A percentile compares a stretch with the other conserved stretches of the same genome.
phyloP scores from a whole-genome alignment of 1,140 invertebrate genomes.

The Apolygus lucorum region DNA sequence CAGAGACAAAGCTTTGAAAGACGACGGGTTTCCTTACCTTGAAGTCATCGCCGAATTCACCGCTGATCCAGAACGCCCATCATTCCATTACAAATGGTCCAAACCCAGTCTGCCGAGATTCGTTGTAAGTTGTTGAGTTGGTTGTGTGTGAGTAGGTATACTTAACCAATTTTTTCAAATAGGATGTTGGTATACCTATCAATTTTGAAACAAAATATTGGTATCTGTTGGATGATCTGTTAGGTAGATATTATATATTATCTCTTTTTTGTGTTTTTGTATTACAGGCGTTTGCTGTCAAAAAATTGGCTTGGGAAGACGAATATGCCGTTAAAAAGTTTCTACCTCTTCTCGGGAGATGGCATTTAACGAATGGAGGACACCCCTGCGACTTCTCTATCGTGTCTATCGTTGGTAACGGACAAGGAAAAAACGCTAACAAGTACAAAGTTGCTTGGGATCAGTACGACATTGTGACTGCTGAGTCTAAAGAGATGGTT shows the following conservation, averaged over 20 bases:
- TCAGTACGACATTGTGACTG: constrained; percentile 42
- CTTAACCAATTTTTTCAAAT: constrained; percentile 15
- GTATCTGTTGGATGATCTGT: no score
- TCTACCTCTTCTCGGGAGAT: constrained; percentile 62
- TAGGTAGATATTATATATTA: no score
- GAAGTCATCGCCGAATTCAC: constrained; percentile 63
- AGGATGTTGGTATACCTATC: no score
- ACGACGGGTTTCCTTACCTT: constrained; percentile 58
- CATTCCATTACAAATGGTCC: constrained; percentile 49
- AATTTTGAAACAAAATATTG: no score
- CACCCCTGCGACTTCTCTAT: constrained; percentile 25
- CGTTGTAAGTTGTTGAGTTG: constrained; percentile 45
- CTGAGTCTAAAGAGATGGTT: constrained; percentile 56
- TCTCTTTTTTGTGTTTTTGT: no score
- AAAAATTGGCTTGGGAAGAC: constrained; percentile 61
- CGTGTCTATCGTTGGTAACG: constrained; percentile 31
- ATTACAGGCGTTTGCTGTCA: constrained; percentile 51
- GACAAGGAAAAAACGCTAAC: constrained; percentile 28
- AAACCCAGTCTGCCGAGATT: constrained; percentile 59
- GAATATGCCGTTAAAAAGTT: constrained; percentile 68
- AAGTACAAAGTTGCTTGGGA: constrained; percentile 38
- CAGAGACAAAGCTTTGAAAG: constrained; percentile 56
- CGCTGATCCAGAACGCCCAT: constrained; percentile 4
- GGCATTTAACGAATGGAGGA: constrained; percentile 48
- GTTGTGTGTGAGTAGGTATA: neutral